Percentiles rank a stretch among this genome's conserved stretches.
phyloP scores from a whole-genome alignment of 2,888 invertebrate species.

The Synanthedon tipuliformis region DNA sequence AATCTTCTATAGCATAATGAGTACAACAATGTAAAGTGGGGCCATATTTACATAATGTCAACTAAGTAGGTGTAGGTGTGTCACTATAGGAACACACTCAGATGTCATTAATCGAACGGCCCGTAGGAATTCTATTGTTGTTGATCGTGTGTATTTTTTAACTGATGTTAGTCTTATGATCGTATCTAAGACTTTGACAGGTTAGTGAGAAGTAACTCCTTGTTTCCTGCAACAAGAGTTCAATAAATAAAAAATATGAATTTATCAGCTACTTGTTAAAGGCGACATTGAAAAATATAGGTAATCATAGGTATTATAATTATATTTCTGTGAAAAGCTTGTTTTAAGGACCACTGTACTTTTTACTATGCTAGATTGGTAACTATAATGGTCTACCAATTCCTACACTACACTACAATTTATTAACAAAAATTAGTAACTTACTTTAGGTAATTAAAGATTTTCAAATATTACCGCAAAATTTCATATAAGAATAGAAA shows the following conservation, averaged over 20 bases:
- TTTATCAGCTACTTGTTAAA: neutral
- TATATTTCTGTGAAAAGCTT: no score
- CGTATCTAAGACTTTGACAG: constrained; percentile 37
- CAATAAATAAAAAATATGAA: neutral
- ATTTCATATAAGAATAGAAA: no score
- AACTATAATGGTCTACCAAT: no score
- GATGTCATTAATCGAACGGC: constrained; percentile 60
- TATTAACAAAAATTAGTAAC: no score
- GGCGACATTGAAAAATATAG: no score
- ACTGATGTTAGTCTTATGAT: constrained; percentile 25
- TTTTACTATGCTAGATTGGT: no score
- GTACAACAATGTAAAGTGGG: constrained; percentile 66
- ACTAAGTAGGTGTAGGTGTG: constrained; percentile 18
- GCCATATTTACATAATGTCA: constrained; percentile 69
- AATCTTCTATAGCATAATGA: constrained; percentile 66
- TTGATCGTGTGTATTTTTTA: constrained; percentile 44
- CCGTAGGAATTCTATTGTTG: constrained; percentile 61
- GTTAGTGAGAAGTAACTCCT: constrained; percentile 18
- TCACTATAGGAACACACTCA: constrained; percentile 27
- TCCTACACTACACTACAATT: no score
- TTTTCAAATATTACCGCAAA: no score
- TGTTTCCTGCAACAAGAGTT: constrained; percentile 7
- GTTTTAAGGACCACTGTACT: no score
- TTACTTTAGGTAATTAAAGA: no score
- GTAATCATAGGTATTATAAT: no score